A percentile compares a stretch with the other conserved stretches of the same genome.
phyloP scores from a whole-genome alignment of 1,140 invertebrate genomes.

The Asobara japonica region DNA sequence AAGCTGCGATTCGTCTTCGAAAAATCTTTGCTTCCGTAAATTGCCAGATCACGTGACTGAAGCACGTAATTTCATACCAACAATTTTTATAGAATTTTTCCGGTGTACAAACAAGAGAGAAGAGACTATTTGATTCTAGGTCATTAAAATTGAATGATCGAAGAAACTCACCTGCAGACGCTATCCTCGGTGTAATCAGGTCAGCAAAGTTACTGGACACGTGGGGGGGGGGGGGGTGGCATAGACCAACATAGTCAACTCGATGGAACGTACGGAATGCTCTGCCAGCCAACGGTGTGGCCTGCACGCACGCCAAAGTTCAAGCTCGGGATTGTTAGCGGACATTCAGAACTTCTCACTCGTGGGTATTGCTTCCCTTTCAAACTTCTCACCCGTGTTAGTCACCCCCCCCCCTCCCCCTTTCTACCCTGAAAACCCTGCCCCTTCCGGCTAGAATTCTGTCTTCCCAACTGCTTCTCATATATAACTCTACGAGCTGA shows the following conservation, averaged over 20 bases:
- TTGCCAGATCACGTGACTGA: no score
- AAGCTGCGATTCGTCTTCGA: no score
- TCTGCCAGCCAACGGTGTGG: not conserved
- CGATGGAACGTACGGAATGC: not conserved
- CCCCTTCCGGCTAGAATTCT: not conserved
- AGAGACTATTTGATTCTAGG: not conserved
- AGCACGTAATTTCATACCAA: no score
- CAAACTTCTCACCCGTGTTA: slow-evolving; percentile 27
- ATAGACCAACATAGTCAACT: not conserved
- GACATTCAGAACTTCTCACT: slow-evolving; percentile 39
- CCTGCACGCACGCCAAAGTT: slow-evolving; percentile 21
- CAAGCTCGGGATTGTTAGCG: slow-evolving; percentile 31
- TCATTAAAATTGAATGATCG: not conserved
- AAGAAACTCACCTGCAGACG: not conserved
- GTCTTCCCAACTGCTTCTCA: slow-evolving; percentile 7
- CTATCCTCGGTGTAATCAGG: not conserved
- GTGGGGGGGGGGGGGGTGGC: not conserved
- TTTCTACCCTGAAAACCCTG: not conserved
- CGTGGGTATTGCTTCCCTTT: slow-evolving; percentile 28
- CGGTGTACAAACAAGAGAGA: no score
- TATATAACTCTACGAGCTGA: not conserved
- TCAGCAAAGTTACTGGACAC: not conserved
- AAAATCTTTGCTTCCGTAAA: no score
- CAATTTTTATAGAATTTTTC: no score
- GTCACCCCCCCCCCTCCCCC: not conserved